Percentiles rank a stretch among this genome's conserved stretches.
phyloP scores from a whole-genome alignment of 2,113 vertebrate genomes.

The Dromiciops gliroides region DNA sequence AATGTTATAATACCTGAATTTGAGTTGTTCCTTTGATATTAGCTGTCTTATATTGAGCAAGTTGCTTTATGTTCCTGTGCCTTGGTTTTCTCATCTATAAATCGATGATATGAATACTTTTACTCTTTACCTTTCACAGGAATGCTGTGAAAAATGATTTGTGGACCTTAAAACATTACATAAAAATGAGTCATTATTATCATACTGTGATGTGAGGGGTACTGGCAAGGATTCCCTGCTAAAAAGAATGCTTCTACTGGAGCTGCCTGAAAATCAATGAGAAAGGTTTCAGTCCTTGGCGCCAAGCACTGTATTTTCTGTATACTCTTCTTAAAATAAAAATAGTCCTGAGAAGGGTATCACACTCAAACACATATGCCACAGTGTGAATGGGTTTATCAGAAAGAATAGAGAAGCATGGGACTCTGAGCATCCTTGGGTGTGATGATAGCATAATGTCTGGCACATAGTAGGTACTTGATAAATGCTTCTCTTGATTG shows the following conservation, averaged over 20 bases:
- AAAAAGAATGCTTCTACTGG: background rate
- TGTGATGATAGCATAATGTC: background rate
- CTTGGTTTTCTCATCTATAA: background rate
- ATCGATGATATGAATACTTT: background rate
- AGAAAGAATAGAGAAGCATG: background rate
- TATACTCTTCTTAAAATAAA: background rate
- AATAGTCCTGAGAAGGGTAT: background rate
- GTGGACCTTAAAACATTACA: no score
- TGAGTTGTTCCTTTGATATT: background rate
- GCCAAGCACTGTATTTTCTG: background rate
- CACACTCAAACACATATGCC: background rate
- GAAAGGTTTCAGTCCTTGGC: background rate
- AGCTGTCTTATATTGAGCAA: background rate
- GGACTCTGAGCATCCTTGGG: background rate
- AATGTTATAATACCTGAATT: background rate
- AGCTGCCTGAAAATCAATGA: background rate
- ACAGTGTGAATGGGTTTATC: background rate
- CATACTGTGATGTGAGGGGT: background rate
- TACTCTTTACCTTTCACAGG: background rate
- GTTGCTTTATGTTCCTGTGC: background rate
- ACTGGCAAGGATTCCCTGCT: background rate
- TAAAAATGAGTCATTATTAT: background rate
- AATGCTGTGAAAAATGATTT: background rate
- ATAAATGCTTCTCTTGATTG: background rate
- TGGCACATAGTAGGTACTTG: background rate